Conservation (phyloP, 2,888 invertebrate genomes). For the Pelosia muscerda region DNA sequence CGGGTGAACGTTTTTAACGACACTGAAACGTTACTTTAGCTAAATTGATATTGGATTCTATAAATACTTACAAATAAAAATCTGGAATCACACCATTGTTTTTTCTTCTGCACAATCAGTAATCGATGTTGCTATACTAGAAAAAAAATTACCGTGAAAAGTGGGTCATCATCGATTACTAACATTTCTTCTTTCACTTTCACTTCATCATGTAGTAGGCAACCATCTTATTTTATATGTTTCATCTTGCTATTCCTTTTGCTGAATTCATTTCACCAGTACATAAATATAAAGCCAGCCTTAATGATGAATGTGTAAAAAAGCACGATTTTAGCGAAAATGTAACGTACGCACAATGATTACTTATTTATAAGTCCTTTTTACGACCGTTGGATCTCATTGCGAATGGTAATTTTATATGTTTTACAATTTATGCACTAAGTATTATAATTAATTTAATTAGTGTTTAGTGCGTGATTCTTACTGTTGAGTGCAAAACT, state of each 20-base stretch:
- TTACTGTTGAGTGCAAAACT: slow-evolving; percentile 22
- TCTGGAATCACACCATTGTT: slow-evolving; percentile 88
- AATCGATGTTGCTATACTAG: slow-evolving; percentile 74
- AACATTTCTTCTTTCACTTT: slow-evolving; percentile 57
- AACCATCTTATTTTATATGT: neutral
- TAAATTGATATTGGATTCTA: slow-evolving; percentile 82
- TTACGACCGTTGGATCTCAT: slow-evolving; percentile 24
- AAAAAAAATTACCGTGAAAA: slow-evolving; percentile 67
- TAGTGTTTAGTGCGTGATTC: slow-evolving; percentile 20
- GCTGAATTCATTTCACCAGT: neutral
- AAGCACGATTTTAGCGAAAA: neutral
- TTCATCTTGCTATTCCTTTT: neutral
- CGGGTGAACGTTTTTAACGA: slow-evolving; percentile 65
- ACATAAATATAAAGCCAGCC: neutral
- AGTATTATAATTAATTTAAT: slow-evolving; percentile 42
- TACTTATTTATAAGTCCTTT: neutral
- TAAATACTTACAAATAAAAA: slow-evolving; percentile 87
- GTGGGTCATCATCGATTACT: slow-evolving; percentile 71
- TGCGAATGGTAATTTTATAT: slow-evolving; percentile 25
- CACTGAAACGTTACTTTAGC: slow-evolving; percentile 71
- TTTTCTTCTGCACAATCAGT: slow-evolving; percentile 86
- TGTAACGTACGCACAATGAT: neutral
- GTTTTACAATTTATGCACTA: slow-evolving; percentile 16
- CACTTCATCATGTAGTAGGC: slow-evolving; percentile 32
- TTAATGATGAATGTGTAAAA: neutral